phyloP scores from a whole-genome alignment of 2,113 vertebrate species.

The Chionomys nivalis region DNA sequence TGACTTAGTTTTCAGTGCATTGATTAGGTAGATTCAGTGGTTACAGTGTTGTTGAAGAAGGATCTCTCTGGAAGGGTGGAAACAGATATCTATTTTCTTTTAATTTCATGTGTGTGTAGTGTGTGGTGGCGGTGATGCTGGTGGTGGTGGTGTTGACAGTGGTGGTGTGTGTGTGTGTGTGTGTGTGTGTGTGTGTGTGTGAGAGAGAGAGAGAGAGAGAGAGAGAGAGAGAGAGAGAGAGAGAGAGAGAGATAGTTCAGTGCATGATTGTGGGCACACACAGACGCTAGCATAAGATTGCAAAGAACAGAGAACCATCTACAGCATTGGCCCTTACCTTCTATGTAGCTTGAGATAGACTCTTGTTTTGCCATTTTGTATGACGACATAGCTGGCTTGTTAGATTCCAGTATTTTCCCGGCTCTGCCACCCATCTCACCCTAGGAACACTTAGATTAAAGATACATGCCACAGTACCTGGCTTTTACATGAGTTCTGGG shows the following conservation, averaged over 20 bases:
- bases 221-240: neutral
- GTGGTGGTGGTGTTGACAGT: accelerated
- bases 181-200: neutral
- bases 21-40: neutral
- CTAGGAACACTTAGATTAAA: neutral
- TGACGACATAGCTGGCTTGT: neutral
- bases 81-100: neutral
- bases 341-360: neutral
- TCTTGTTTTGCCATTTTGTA: neutral
- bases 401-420: neutral
- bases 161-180: neutral
- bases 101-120: neutral
- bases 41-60: neutral
- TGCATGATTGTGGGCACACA: neutral
- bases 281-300: neutral
- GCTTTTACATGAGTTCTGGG: neutral
- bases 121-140: too few relatives aligned
- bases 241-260: neutral
- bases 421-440: neutral
- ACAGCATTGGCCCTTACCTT: neutral
- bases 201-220: neutral
- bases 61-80: neutral
- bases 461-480: neutral
- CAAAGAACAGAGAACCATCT: neutral
- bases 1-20: neutral